phyloP scores from a whole-genome alignment of 2,888 invertebrate genomes.

The Protophormia terraenovae region DNA sequence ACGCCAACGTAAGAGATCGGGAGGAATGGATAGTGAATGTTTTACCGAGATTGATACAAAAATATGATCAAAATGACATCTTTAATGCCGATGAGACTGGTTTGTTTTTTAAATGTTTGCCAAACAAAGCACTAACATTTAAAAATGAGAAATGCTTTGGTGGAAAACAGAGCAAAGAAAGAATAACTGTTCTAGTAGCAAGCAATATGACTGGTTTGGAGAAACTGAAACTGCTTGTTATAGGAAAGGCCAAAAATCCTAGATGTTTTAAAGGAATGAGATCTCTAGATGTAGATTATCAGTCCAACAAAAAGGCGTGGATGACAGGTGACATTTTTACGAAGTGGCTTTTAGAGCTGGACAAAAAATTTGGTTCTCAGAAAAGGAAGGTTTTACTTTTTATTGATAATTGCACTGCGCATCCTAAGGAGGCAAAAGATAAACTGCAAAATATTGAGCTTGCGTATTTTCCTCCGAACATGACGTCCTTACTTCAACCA shows the following conservation, averaged over 20 bases:
- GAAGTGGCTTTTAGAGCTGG: constrained; percentile 55
- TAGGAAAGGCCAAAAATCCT: constrained; percentile 43
- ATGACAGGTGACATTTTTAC: constrained; percentile 55
- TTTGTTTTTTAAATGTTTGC: too few species aligned
- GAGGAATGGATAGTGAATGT: constrained; percentile 14
- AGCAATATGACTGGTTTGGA: constrained; percentile 41
- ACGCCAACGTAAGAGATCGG: constrained; percentile 9
- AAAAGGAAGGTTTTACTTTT: constrained; percentile 59
- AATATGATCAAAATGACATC: too few species aligned
- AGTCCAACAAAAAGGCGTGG: constrained; percentile 63
- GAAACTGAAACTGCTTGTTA: constrained; percentile 43
- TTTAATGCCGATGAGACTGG: too few species aligned
- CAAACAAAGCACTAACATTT: constrained; percentile 39
- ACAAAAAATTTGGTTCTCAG: constrained; percentile 51
- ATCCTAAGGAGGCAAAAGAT: constrained; percentile 48
- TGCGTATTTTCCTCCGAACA: constrained; percentile 61
- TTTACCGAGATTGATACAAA: constrained; percentile 56
- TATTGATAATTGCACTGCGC: constrained; percentile 54
- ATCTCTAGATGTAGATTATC: constrained; percentile 44
- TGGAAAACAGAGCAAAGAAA: constrained; percentile 44
- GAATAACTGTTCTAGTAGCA: constrained; percentile 43
- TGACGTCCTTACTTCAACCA: constrained; percentile 57
- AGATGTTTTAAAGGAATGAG: constrained; percentile 36
- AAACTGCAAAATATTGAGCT: constrained; percentile 59
- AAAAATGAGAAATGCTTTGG: constrained; percentile 44